A percentile compares a stretch with the other conserved stretches of the same genome.
phyloP scores from a whole-genome alignment of 2,113 vertebrate genomes.

The Ceyx melanurus region DNA sequence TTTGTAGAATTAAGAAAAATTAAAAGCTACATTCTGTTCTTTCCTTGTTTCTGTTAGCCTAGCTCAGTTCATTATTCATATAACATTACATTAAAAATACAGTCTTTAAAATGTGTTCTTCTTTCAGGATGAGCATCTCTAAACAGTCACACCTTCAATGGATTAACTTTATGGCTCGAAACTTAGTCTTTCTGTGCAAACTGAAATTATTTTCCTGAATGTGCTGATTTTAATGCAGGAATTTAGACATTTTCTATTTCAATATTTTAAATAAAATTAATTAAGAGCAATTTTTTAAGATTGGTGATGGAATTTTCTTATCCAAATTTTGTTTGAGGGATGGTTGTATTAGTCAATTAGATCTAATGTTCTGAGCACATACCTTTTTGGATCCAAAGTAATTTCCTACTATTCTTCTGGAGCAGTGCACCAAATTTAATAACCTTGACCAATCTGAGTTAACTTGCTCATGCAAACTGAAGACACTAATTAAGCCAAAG shows the following conservation, averaged over 20 bases:
- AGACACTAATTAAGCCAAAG: background rate
- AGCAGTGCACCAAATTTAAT: background rate
- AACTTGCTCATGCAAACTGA: background rate
- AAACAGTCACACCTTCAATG: background rate
- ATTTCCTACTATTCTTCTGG: background rate
- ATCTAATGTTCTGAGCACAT: fast-evolving
- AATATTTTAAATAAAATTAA: background rate
- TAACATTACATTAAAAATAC: background rate
- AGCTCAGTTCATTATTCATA: background rate
- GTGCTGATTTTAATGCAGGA: background rate
- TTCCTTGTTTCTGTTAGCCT: background rate
- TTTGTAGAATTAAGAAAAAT: background rate
- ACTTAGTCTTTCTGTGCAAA: background rate
- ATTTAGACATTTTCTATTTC: background rate
- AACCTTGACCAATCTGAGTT: background rate
- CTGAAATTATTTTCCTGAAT: background rate
- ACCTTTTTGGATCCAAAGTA: background rate
- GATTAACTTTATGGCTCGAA: background rate
- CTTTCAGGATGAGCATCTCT: background rate
- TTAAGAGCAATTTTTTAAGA: background rate
- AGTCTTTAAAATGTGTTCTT: background rate
- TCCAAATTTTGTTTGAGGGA: background rate
- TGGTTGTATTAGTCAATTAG: background rate
- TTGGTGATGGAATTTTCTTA: background rate
- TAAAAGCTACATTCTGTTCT: background rate